phyloP scores from a whole-genome alignment of 1,140 invertebrate genomes.

The Bradysia coprophila region DNA sequence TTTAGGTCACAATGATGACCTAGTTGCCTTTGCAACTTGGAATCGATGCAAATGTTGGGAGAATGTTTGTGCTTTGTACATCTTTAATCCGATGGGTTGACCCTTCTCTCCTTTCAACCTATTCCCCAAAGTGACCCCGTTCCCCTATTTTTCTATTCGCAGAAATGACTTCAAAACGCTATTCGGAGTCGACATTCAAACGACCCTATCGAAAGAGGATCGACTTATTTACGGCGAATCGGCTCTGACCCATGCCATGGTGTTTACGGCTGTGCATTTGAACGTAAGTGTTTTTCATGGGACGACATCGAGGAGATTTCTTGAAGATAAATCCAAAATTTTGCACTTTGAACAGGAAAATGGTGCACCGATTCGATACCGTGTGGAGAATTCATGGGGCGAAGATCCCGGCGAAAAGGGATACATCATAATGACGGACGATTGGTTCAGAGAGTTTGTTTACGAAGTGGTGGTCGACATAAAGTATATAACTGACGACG shows the following conservation, averaged over 20 bases:
- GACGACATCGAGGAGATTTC: background rate
- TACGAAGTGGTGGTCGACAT: constrained; percentile 83
- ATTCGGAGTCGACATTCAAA: constrained; percentile 63
- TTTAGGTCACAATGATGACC: too few species aligned
- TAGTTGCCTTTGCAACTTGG: too few species aligned
- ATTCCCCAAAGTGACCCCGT: too few species aligned
- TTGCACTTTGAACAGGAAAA: constrained; percentile 27
- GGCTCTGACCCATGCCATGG: constrained; percentile 82
- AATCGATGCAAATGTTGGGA: too few species aligned
- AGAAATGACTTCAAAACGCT: constrained; percentile 56
- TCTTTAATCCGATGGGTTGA: too few species aligned
- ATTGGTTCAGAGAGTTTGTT: constrained; percentile 81
- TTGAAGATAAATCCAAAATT: background rate
- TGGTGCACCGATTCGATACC: constrained; percentile 47
- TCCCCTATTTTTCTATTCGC: too few species aligned
- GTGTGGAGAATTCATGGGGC: constrained; percentile 85
- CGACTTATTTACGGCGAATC: constrained; percentile 72
- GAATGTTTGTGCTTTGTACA: too few species aligned
- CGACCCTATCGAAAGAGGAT: constrained; percentile 58
- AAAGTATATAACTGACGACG: constrained; percentile 52
- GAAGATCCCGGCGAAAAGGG: constrained; percentile 78
- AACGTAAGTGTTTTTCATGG: constrained; percentile 34
- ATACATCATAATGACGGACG: constrained; percentile 59
- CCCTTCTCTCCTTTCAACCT: too few species aligned
- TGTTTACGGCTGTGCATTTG: constrained; percentile 63